Evolutionary conservation across 2,797 vertebrate genomes (phyloP), one percentile per base, ranked within the genome.

Genomic region (Heterohyrax brucei): DNA sequence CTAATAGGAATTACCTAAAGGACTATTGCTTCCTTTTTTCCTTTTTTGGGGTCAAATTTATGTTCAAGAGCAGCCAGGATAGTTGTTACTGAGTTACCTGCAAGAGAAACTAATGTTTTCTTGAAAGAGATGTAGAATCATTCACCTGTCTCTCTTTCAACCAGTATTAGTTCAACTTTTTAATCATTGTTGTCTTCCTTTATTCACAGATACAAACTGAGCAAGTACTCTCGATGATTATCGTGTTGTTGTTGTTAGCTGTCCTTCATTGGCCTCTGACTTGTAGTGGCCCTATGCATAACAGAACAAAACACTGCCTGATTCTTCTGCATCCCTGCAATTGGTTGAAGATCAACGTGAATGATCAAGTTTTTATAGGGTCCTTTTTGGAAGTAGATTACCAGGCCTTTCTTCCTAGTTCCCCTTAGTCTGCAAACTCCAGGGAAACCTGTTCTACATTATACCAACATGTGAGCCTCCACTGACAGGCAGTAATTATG

Each of bases 141-240:
- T 48, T 85, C n/a, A 87, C 4, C 73, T 8, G 24, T 79, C 21
- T 81, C 16, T 87, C 46, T 66, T 78, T 84, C 33, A 87, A 59
- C 50, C 50, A 61, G n/a, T 64, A 44, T n/a, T 64, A 66, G 93
- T 87, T 50, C 66, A 39, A 50, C 30, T 79, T 95, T 91, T 46
- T n/a, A 62, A 93, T 30, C n/a, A 56, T 68, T 14, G 61, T 22
- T 10, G 0, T 78, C 33, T 89, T 87, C 9, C 22, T 6, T 4
- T 59, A 66, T 84, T 21, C 10, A 16, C 53, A 87, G 68, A 79
- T 48, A 91, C 95, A 59, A 14, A 10, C 48, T 84, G 30, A 77
- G 5, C 59, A 53, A 96, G 59, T 26, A 87, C 50, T 80, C 26
- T 90, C 28, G 26, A 13, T 85, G 94, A 48, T 89, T 59, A 2